Conservation (phyloP, 2,797 vertebrate species). For the Ctenochaetus hawaiiensis region DNA sequence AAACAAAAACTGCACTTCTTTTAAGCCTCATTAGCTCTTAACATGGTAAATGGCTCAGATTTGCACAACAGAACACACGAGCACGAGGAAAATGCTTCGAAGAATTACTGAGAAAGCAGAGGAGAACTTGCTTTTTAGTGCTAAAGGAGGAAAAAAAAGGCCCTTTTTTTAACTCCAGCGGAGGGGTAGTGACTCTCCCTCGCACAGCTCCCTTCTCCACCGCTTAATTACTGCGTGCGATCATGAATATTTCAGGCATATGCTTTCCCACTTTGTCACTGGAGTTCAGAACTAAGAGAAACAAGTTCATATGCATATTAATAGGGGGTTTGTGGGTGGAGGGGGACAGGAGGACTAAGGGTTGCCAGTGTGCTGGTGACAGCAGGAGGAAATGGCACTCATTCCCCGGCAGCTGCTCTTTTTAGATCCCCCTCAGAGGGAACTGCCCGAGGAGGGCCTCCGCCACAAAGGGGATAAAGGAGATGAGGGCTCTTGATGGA, state of each 20-base stretch:
- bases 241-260: slow-evolving; percentile 91
- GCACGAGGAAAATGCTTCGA: slow-evolving; percentile 53
- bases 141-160: slow-evolving; percentile 34
- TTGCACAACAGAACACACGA: slow-evolving; percentile 28
- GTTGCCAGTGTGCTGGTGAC: slow-evolving; percentile 85
- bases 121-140: slow-evolving; percentile 66
- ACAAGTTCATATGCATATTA: slow-evolving; percentile 89
- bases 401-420: slow-evolving; percentile 91
- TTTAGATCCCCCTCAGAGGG: slow-evolving; percentile 88
- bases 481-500: slow-evolving; percentile 90
- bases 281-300: slow-evolving; percentile 88
- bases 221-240: slow-evolving; percentile 82
- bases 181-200: slow-evolving; percentile 71
- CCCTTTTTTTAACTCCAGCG: slow-evolving; percentile 67
- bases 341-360: slow-evolving; percentile 77
- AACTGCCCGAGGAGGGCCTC: slow-evolving; percentile 84
- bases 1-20: slow-evolving; percentile 57
- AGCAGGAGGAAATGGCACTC: slow-evolving; percentile 90
- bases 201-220: slow-evolving; percentile 69
- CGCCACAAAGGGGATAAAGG: slow-evolving; percentile 92
- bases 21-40: slow-evolving; percentile 66
- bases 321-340: slow-evolving; percentile 73
- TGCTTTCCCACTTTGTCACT: slow-evolving; percentile 89
- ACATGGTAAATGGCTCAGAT: slow-evolving; percentile 34
- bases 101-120: slow-evolving; percentile 71